These are phyloP conservation scores for Ctenomys sociabilis DNA, from an alignment of 2,113 vertebrate genomes.

Conservation along the genomic window DNA sequence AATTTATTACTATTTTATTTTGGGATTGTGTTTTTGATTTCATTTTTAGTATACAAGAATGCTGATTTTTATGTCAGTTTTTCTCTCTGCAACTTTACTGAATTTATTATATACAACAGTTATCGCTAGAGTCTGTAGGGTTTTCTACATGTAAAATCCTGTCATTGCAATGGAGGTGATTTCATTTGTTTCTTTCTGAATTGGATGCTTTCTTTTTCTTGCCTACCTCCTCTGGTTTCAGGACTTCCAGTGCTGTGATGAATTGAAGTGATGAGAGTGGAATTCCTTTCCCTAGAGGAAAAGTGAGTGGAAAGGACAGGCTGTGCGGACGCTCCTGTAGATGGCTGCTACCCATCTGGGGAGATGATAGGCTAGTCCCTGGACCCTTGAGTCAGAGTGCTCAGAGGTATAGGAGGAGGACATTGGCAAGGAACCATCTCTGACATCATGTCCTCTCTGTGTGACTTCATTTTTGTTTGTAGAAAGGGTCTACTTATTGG, in stretches of 20 bases:
- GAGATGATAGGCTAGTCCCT: not conserved
- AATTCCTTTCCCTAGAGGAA: not conserved
- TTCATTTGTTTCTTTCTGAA: not conserved
- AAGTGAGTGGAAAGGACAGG: not conserved
- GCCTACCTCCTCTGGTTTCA: not conserved
- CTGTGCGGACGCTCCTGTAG: not conserved
- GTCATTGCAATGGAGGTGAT: not conserved
- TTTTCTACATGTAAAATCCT: not conserved
- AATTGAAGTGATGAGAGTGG: not conserved
- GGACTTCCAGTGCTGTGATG: not conserved
- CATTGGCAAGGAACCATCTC: not conserved
- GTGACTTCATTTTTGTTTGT: not conserved
- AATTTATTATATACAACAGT: not conserved
- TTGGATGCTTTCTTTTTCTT: not conserved
- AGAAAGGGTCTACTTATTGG: not conserved
- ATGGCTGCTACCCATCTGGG: not conserved
- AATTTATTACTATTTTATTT: not conserved
- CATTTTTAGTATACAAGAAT: not conserved
- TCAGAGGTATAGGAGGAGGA: not conserved
- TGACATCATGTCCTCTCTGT: accelerated
- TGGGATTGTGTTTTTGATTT: not conserved
- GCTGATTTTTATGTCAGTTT: not conserved
- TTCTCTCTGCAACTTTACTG: not conserved
- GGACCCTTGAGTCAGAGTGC: not conserved
- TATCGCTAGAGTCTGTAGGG: not conserved